phyloP scores from a whole-genome alignment of 2,797 vertebrate species.

The Anguilla pacifica region DNA sequence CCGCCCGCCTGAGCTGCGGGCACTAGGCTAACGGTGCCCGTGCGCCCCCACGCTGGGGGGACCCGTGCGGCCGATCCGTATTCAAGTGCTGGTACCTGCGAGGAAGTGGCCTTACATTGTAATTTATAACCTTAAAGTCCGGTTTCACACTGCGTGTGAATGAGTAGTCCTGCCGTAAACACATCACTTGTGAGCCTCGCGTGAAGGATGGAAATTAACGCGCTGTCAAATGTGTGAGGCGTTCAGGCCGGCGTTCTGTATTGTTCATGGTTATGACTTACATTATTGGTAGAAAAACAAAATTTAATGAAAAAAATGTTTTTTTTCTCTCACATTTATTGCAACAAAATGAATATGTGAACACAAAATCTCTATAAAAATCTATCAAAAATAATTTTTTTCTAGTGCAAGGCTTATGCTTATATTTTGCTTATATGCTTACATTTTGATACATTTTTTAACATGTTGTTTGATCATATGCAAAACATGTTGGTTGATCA shows the following conservation, averaged over 20 bases:
- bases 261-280: not conserved
- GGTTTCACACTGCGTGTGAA: not conserved
- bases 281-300: not conserved
- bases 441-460: not conserved
- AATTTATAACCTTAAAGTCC: not conserved
- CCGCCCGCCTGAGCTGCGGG: too few relatives aligned
- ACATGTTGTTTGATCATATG: not conserved
- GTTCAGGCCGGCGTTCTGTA: not conserved
- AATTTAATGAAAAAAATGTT: not conserved
- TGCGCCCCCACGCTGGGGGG: too few relatives aligned
- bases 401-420: not conserved
- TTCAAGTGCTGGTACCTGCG: not conserved
- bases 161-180: not conserved
- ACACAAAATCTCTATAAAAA: not conserved
- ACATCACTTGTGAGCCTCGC: not conserved
- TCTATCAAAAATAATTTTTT: not conserved
- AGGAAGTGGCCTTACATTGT: not conserved
- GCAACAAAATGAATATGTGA: not conserved
- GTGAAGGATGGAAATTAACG: not conserved
- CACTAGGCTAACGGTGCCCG: too few relatives aligned
- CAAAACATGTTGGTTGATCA: too few relatives aligned
- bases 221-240: not conserved
- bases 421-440: not conserved
- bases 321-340: not conserved
- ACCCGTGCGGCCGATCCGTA: too few relatives aligned